Evolutionary conservation across 2,797 vertebrate genomes (phyloP).

Genomic region (Graptemys geographica): DNA sequence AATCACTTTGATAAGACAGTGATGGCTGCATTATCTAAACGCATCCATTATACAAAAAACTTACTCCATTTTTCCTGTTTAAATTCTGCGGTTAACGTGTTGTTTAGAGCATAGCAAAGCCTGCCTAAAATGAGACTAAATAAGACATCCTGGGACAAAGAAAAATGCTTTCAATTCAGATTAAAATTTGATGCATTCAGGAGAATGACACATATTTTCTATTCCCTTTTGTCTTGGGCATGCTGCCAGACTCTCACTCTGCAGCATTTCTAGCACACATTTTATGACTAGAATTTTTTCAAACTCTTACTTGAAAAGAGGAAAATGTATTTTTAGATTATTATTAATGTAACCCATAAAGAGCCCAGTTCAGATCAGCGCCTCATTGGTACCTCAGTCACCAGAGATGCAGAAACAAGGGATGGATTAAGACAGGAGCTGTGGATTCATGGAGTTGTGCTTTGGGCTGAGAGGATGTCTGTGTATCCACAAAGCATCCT

Average conservation of each 20-base stretch:
- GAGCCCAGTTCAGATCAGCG: not conserved
- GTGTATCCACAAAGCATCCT: not conserved
- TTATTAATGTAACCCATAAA: not conserved
- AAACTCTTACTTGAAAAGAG: not conserved
- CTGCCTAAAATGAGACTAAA: not conserved
- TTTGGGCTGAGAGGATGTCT: not conserved
- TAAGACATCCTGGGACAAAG: not conserved
- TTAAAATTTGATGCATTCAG: not conserved
- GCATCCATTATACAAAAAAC: not conserved
- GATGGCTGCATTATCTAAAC: not conserved
- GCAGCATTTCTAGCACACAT: not conserved
- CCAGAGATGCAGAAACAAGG: not conserved
- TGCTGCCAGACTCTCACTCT: not conserved
- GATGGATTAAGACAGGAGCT: not conserved
- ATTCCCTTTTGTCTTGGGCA: not conserved
- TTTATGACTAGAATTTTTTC: not conserved
- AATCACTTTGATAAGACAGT: not conserved
- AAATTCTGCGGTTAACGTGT: not conserved
- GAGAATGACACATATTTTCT: not conserved
- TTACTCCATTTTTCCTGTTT: not conserved
- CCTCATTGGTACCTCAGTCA: not conserved
- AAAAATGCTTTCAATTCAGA: not conserved
- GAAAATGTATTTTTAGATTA: not conserved
- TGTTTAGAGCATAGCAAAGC: not conserved
- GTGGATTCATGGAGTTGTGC: not conserved